Base-by-base conservation (phyloP, 2,888 invertebrate species). In the Drosophila imparisetae region DNA sequence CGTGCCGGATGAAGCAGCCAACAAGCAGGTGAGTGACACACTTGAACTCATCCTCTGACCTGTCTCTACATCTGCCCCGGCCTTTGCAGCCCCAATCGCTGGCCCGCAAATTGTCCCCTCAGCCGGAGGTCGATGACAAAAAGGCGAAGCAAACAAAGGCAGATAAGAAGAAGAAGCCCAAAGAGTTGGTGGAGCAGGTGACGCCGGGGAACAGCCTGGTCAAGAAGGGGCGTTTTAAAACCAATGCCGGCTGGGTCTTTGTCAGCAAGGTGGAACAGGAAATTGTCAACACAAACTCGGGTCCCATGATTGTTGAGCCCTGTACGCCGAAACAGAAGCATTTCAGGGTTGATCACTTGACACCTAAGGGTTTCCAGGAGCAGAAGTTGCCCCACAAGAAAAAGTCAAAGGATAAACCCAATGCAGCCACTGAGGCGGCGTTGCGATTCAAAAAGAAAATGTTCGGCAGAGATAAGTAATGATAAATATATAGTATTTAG, bases 281-380 rank as follows among this genome's bases (percentile, higher is more conserved):
- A 15, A 61, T 74, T 10, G 62, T 91, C 24, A 77, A 86, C 30
- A 81, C 89, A 32, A 64, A 85, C 4, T 86, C 90, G 13, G 92
- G 92, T n/a, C 79, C 80, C n/a, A 83, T 92, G 4, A 70, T 78
- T 27, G 91, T 92, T 7, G 92, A 92, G 73, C 90, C 91, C 4
- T 38, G 80, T 7, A 91, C 92, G 0, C 92, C 92, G 7, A 76
- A 42, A 10, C 72, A 66, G 2, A 82, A 83, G 54, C 71, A 81
- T 63, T 92, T 92, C 24, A 84, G 76, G 13, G 92, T 91, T 66
- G 72, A 86, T 65, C 89, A 90, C 1, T 53, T 77, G n/a, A 84
- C 91, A 0, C 91, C 92, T 1, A 30, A 21, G 2, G 54, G 48
- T 0, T 84, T 84, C n/a, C 50, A 50, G 2, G 73, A 64, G 29